These are phyloP conservation scores for Drosophila leontia DNA, from an alignment of 1,140 invertebrate species.

Conservation along the genomic window DNA sequence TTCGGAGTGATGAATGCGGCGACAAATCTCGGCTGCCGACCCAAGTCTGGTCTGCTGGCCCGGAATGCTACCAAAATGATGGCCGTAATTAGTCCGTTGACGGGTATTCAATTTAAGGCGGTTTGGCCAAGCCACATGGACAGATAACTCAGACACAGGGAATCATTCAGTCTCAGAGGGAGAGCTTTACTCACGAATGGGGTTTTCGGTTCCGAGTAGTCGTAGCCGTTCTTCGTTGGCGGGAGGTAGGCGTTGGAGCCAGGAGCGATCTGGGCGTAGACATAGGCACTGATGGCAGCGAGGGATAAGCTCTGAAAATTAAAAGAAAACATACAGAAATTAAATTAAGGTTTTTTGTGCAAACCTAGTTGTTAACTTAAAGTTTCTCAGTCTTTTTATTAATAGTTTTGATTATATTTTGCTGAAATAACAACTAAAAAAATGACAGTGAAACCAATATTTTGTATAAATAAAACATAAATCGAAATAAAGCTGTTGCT, in stretches of 20 bases:
- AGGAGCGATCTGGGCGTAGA: constrained; percentile 78
- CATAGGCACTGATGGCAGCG: constrained; percentile 73
- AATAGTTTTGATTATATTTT: too few relatives aligned
- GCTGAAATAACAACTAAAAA: too few relatives aligned
- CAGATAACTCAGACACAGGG: constrained; percentile 11
- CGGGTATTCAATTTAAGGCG: constrained; percentile 62
- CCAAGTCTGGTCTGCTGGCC: constrained; percentile 1
- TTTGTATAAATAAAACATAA: too few relatives aligned
- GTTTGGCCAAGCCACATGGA: constrained; percentile 16
- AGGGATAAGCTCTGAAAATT: constrained; percentile 80
- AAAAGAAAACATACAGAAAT: background rate
- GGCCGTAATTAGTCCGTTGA: constrained; percentile 68
- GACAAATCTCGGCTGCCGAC: constrained; percentile 41
- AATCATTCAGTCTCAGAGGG: background rate
- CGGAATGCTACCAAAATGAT: constrained; percentile 55
- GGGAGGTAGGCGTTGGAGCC: constrained; percentile 88
- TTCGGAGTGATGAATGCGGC: constrained; percentile 45
- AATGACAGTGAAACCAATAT: too few relatives aligned
- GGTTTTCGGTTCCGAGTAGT: constrained; percentile 75
- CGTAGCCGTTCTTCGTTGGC: constrained; percentile 85
- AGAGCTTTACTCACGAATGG: constrained; percentile 69
- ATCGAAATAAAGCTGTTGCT: too few relatives aligned
- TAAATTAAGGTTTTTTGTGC: background rate
- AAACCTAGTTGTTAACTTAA: background rate
- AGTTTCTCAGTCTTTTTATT: too few relatives aligned